phyloP scores from a whole-genome alignment of 2,888 invertebrate species.

The Autographa gamma region DNA sequence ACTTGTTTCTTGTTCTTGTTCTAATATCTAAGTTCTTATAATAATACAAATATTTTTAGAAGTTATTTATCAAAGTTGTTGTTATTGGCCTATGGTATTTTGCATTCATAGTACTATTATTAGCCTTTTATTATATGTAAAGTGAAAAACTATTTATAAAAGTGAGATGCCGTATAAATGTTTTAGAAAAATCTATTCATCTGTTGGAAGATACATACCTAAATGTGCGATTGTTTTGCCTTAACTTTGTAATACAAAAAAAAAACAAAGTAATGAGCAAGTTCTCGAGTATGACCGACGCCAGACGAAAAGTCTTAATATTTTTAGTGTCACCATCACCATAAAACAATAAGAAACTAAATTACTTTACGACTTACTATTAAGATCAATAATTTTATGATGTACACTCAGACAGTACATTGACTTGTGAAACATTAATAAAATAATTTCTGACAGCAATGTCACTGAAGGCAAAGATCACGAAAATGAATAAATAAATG shows the following conservation, averaged over 20 bases:
- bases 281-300: not conserved
- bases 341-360: constrained; percentile 39
- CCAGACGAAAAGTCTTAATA: constrained; percentile 12
- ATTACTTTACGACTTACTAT: constrained; percentile 53
- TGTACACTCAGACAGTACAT: not conserved
- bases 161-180: too few species aligned
- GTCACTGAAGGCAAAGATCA: not conserved
- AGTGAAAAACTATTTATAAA: too few species aligned
- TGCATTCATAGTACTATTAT: too few species aligned
- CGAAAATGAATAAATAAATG: not conserved
- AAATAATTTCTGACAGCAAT: not conserved
- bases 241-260: not conserved
- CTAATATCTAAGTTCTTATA: too few species aligned
- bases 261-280: not conserved
- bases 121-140: too few species aligned
- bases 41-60: too few species aligned
- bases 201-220: not conserved
- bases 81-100: too few species aligned
- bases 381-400: constrained; percentile 38
- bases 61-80: too few species aligned
- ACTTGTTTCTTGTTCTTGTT: too few species aligned
- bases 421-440: constrained; percentile 14
- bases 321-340: not conserved
- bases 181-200: too few species aligned
- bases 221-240: not conserved